Base-by-base conservation (phyloP, 1,140 invertebrate genomes). In the Palaemon carinicauda region DNA sequence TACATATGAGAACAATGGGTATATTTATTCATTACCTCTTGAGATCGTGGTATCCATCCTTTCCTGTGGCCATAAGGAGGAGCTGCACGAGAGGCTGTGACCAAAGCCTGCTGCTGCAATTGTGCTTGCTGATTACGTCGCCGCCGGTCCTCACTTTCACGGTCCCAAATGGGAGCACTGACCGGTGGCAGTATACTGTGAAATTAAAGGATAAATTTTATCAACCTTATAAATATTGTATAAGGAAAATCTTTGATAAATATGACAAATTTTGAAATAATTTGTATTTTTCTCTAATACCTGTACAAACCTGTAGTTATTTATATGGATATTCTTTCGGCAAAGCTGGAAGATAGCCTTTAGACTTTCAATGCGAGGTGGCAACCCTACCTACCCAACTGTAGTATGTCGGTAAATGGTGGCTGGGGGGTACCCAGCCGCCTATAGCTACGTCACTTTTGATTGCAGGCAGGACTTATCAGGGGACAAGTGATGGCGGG, bases 21-120 rank as follows among this genome's bases (percentile, higher is more conserved):
- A 75, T 14, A 75, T 12, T 4, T 50, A 14, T 15, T 91, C 92
- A 80, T 95, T 92, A 98, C 97, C 80, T 98, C 96, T 89, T 94
- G 93, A 82, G 93, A 94, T 82, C 98, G 92, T 19, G 98, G 98
- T 7, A 99, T 93, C 97, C 97, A 99, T 90, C 97, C 97, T 92
- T 96, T 95, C 89, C 98, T 94, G 90, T 98, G 95, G 0, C 98
- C 98, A 94, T 99, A 99, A 1, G 98, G 97, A 10, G 98, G 98
- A n/a, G 97, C 96, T 89, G 95, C 95, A 54, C 95, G 94, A 90
- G 95, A 87, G 21, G 89, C 87, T 65, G 89, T 85, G n/a, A 89
- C 89, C 15, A 89, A 52, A 17, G 89, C 86, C 75, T 86, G 80
- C 33, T 89, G 85, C 56, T 89, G 86, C 24, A 82, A 87, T 31